Evolutionary conservation across 1,140 invertebrate species (phyloP).

Genomic region (Ceratina australensis): DNA sequence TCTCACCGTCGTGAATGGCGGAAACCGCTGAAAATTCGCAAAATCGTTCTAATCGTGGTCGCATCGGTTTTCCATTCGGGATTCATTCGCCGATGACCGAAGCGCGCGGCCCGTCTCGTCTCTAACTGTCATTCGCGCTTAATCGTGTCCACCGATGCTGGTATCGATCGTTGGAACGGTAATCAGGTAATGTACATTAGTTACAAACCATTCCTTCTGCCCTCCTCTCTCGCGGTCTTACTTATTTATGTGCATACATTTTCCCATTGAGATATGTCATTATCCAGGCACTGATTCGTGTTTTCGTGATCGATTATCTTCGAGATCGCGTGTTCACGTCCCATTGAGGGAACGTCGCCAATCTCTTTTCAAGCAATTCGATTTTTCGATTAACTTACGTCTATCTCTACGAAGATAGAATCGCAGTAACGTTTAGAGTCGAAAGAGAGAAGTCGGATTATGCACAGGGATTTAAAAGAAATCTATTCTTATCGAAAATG

Average conservation of each 20-base stretch:
- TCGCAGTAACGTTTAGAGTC: background rate
- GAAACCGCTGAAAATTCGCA: background rate
- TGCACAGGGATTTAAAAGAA: too few relatives aligned
- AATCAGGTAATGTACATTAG: slow-evolving; percentile 55
- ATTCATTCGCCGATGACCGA: slow-evolving; percentile 48
- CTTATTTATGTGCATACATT: slow-evolving; percentile 21
- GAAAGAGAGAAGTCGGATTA: too few relatives aligned
- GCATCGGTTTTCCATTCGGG: slow-evolving; percentile 8
- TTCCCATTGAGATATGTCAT: background rate
- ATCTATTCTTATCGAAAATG: too few relatives aligned
- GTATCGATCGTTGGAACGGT: slow-evolving; percentile 55
- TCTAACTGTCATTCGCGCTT: slow-evolving; percentile 55
- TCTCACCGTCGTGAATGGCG: background rate
- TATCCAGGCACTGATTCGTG: slow-evolving; percentile 24
- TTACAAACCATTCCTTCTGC: slow-evolving; percentile 20
- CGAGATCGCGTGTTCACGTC: slow-evolving; percentile 5
- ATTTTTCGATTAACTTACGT: background rate
- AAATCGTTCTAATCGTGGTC: background rate
- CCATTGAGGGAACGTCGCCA: background rate
- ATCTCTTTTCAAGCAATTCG: background rate
- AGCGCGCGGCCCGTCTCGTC: slow-evolving; percentile 38
- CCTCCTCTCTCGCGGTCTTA: background rate
- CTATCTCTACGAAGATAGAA: background rate
- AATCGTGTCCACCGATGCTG: slow-evolving; percentile 51
- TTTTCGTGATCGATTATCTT: background rate